phyloP scores from a whole-genome alignment of 2,888 invertebrate species.

The Eremobia ochroleuca region DNA sequence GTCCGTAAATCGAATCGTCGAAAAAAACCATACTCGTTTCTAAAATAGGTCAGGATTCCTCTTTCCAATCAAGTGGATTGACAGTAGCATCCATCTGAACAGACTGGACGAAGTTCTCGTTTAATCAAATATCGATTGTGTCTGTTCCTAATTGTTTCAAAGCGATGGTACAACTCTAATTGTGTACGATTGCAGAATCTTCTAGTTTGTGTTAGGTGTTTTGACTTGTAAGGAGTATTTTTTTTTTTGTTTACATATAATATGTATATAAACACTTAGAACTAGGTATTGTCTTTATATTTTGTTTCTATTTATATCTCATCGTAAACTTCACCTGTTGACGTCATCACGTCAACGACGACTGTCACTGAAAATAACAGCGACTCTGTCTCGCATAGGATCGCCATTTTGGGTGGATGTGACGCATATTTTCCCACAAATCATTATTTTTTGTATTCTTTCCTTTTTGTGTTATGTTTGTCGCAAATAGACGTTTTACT shows the following conservation, averaged over 20 bases:
- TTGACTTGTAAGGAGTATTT: not conserved
- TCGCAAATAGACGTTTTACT: not conserved
- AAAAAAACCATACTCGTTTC: conserved; percentile 27
- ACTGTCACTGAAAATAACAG: too few species aligned
- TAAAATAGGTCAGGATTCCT: conserved; percentile 54
- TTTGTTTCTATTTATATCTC: not conserved
- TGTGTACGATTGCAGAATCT: conserved; percentile 21
- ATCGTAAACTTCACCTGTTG: too few species aligned
- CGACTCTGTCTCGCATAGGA: too few species aligned
- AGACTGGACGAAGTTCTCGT: conserved; percentile 41
- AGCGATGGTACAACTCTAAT: conserved; percentile 22
- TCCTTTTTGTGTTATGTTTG: too few species aligned
- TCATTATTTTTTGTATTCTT: too few species aligned
- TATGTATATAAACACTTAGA: not conserved
- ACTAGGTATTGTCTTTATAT: not conserved
- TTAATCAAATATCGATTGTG: conserved; percentile 60
- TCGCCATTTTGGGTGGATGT: too few species aligned
- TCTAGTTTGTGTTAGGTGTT: not conserved
- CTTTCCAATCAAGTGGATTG: conserved; percentile 57
- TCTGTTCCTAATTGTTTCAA: conserved; percentile 58
- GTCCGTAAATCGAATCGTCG: not conserved
- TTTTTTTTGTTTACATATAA: not conserved
- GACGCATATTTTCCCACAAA: too few species aligned
- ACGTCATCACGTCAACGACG: too few species aligned
- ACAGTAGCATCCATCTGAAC: conserved; percentile 47